phyloP scores from a whole-genome alignment of 2,888 invertebrate species.

The Drosophila antonietae region DNA sequence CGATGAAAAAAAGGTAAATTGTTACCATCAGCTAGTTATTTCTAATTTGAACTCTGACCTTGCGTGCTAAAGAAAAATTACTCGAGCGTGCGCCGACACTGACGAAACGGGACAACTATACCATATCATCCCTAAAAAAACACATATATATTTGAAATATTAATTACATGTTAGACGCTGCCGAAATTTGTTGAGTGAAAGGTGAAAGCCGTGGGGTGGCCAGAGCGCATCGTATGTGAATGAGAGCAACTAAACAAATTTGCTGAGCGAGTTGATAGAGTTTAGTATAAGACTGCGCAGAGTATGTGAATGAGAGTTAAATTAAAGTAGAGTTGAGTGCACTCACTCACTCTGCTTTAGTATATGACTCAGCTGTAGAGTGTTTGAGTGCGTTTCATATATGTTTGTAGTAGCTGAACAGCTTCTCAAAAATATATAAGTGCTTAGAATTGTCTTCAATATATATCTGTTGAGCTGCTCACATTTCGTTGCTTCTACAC shows the following conservation, averaged over 20 bases:
- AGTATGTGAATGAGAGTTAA: too few relatives aligned
- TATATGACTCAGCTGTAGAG: too few relatives aligned
- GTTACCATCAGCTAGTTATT: constrained; percentile 38
- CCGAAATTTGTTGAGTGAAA: constrained; percentile 38
- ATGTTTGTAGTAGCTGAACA: too few relatives aligned
- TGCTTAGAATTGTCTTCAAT: too few relatives aligned
- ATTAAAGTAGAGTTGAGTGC: too few relatives aligned
- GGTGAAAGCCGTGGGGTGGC: constrained; percentile 19
- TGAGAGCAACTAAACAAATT: background rate
- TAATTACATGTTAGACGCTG: constrained; percentile 53
- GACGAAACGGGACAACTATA: constrained; percentile 6
- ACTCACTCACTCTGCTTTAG: too few relatives aligned
- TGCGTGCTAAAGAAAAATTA: constrained; percentile 58
- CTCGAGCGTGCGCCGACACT: constrained; percentile 55
- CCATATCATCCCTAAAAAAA: constrained; percentile 48
- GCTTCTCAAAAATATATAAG: too few relatives aligned
- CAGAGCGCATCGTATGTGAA: background rate
- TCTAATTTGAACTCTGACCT: constrained; percentile 65
- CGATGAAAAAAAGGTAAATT: constrained; percentile 1
- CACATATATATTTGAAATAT: constrained; percentile 49
- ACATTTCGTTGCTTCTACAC: too few relatives aligned
- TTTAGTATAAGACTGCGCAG: background rate
- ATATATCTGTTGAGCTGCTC: too few relatives aligned
- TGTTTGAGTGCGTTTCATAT: too few relatives aligned
- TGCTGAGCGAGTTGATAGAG: background rate